phyloP scores from a whole-genome alignment of 2,797 vertebrate species.

The Corythornis leucogaster region DNA sequence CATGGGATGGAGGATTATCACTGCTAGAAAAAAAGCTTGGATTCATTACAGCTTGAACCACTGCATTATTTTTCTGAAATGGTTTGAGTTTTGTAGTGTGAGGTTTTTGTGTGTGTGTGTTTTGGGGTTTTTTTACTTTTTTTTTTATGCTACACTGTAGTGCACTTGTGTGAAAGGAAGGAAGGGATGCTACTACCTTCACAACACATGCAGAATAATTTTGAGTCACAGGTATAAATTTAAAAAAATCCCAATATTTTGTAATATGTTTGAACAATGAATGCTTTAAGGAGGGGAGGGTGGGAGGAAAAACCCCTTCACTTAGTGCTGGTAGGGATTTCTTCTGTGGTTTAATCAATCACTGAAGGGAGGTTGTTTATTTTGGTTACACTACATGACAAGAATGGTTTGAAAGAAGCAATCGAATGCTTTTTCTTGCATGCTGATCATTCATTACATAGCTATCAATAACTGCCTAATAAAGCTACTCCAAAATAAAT shows the following conservation, averaged over 20 bases:
- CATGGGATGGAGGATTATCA: neutral
- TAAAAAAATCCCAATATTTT: neutral
- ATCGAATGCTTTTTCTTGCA: neutral
- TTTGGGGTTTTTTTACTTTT: no score
- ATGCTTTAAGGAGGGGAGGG: neutral
- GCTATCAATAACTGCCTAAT: constrained; percentile 53
- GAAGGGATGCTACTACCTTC: neutral
- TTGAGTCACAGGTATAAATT: neutral
- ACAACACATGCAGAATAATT: neutral
- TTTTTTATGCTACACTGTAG: neutral
- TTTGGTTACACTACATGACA: neutral
- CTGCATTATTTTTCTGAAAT: neutral
- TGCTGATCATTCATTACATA: constrained; percentile 34
- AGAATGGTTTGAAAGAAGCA: neutral
- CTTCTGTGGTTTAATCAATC: constrained; percentile 22
- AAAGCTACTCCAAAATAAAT: constrained; percentile 41
- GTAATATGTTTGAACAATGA: neutral
- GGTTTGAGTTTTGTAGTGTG: neutral
- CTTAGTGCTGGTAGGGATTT: neutral
- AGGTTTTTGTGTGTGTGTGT: no score
- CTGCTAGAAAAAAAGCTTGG: neutral
- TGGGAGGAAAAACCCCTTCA: neutral
- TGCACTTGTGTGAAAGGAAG: neutral
- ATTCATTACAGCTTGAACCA: neutral
- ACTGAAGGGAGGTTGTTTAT: neutral